Evolutionary conservation across 2,888 invertebrate species (phyloP).

Genomic region (Oasisia sp.): DNA sequence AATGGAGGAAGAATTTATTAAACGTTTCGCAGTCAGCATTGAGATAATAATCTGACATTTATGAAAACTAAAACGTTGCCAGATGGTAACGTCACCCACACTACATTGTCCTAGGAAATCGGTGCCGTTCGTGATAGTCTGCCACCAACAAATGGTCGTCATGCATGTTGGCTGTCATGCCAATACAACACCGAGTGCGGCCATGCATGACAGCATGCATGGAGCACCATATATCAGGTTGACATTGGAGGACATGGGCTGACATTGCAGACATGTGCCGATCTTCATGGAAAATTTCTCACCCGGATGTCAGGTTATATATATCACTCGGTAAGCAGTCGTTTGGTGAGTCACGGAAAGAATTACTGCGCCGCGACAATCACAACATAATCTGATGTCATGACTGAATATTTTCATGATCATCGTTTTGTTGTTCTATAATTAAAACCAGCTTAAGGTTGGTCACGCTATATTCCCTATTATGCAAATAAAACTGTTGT

Average conservation of each 20-base stretch:
- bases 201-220: background rate
- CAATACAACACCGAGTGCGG: background rate
- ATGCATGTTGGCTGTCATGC: background rate
- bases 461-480: background rate
- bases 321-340: background rate
- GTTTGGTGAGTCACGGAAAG: background rate
- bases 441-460: background rate
- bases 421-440: background rate
- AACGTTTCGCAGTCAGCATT: background rate
- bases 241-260: background rate
- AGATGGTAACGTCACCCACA: background rate
- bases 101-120: background rate
- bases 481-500: background rate
- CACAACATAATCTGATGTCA: background rate
- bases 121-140: background rate
- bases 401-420: background rate
- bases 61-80: background rate
- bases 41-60: background rate
- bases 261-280: background rate
- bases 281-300: background rate
- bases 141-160: background rate
- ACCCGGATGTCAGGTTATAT: conserved; percentile 13
- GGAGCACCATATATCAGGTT: background rate
- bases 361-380: background rate
- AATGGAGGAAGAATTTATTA: background rate